phyloP scores from a whole-genome alignment of 2,888 invertebrate species.

The Palloptera scutellata region DNA sequence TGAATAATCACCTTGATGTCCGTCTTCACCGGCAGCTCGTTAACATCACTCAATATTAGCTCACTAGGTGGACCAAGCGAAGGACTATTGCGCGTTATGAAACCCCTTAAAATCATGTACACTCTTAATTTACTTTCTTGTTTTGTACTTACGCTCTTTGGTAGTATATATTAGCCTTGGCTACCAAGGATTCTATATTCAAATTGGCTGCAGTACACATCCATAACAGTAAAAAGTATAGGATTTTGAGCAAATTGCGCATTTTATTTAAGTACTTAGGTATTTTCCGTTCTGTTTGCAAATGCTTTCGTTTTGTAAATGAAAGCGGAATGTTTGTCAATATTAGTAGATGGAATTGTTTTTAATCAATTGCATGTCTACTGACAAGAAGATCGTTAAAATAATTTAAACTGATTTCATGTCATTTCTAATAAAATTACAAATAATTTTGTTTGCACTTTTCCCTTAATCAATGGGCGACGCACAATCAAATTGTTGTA shows the following conservation, averaged over 20 bases:
- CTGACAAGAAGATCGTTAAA: not conserved
- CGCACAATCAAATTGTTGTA: too few species aligned
- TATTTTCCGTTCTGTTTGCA: not conserved
- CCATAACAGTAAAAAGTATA: slow-evolving; percentile 1
- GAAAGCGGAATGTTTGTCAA: not conserved
- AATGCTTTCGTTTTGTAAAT: not conserved
- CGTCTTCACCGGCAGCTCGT: slow-evolving; percentile 35
- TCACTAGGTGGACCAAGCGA: slow-evolving; percentile 42
- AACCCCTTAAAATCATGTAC: not conserved
- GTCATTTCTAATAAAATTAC: not conserved
- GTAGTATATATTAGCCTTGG: slow-evolving; percentile 48
- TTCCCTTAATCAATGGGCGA: too few species aligned
- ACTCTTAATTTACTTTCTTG: not conserved
- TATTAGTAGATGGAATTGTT: not conserved
- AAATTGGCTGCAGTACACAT: not conserved
- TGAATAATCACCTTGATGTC: slow-evolving; percentile 60
- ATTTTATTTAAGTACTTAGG: too few species aligned
- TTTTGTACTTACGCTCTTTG: slow-evolving; percentile 44
- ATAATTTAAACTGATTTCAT: not conserved
- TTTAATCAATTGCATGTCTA: not conserved
- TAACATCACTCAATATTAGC: slow-evolving; percentile 40
- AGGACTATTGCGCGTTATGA: slow-evolving; percentile 30
- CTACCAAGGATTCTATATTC: slow-evolving; percentile 30
- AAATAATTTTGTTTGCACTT: too few species aligned
- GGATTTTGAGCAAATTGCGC: not conserved